Percentiles rank a stretch among this genome's conserved stretches.
Conservation (phyloP, 2,797 vertebrate genomes). For the Somateria mollissima region DNA sequence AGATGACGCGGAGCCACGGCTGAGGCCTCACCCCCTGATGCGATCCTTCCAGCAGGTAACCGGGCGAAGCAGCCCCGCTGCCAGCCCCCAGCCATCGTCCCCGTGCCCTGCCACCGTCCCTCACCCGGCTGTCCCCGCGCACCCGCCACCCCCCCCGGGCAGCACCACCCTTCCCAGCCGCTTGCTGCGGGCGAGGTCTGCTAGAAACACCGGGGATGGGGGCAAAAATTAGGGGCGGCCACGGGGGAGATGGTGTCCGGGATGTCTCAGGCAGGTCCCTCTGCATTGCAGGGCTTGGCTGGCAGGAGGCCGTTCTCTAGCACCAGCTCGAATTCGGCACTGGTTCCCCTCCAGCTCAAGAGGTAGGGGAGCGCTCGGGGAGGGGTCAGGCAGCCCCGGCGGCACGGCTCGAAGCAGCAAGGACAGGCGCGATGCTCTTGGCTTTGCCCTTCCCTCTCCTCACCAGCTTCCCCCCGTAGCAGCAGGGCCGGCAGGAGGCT, state of each 20-base stretch:
- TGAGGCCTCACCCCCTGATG: conserved; percentile 63
- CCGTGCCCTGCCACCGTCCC: fast-evolving
- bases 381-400: not conserved
- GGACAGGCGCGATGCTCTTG: not conserved
- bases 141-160: not conserved
- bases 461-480: fast-evolving
- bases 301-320: not conserved
- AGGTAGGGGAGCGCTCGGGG: not conserved
- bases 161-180: not conserved
- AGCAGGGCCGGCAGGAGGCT: not conserved
- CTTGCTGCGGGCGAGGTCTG: not conserved
- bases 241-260: not conserved
- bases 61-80: not conserved
- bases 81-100: not conserved
- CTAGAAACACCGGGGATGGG: not conserved
- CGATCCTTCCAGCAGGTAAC: conserved; percentile 77
- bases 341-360: not conserved
- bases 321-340: not conserved
- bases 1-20: conserved; percentile 77
- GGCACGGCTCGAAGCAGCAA: not conserved
- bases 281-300: not conserved
- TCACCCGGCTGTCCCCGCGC: not conserved
- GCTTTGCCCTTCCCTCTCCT: not conserved
- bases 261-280: conserved; percentile 22
- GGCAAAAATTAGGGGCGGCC: not conserved